These are phyloP conservation scores for Phania funesta DNA, from an alignment of 2,888 invertebrate species.

Conservation along the genomic window DNA sequence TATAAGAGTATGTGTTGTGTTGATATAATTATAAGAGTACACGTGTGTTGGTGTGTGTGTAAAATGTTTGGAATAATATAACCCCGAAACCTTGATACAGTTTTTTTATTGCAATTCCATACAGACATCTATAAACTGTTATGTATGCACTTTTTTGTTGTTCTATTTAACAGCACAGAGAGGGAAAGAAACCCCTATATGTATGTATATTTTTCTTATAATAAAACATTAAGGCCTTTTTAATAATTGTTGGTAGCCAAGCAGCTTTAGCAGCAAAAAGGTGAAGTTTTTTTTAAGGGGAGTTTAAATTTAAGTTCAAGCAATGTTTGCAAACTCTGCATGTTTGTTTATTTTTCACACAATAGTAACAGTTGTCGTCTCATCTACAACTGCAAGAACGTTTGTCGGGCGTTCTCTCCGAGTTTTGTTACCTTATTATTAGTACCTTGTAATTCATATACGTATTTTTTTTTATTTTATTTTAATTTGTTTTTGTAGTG, in stretches of 20 bases:
- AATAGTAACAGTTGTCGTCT: slow-evolving; percentile 53
- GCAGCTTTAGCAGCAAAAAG: slow-evolving; percentile 14
- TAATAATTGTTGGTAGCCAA: slow-evolving; percentile 28
- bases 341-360: slow-evolving; percentile 68
- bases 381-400: slow-evolving; percentile 17
- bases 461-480: slow-evolving; percentile 3
- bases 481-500: slow-evolving; percentile 27
- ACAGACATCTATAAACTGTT: background rate
- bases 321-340: slow-evolving; percentile 56
- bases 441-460: slow-evolving; percentile 65
- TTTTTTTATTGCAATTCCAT: slow-evolving; percentile 38
- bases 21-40: background rate
- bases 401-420: slow-evolving; percentile 53
- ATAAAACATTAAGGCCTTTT: slow-evolving; percentile 49
- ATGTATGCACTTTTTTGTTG: slow-evolving; percentile 24
- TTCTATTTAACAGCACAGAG: background rate
- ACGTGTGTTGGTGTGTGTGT: background rate
- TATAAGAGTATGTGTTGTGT: slow-evolving; percentile 34
- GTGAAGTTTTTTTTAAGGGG: slow-evolving; percentile 35
- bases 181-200: slow-evolving; percentile 43
- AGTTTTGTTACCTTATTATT: slow-evolving; percentile 65
- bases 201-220: slow-evolving; percentile 12
- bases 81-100: slow-evolving; percentile 65
- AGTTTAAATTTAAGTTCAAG: slow-evolving; percentile 32
- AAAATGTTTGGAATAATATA: slow-evolving; percentile 48